A percentile compares a stretch with the other conserved stretches of the same genome.
phyloP scores from a whole-genome alignment of 2,888 invertebrate species.

The Arenicola marina region DNA sequence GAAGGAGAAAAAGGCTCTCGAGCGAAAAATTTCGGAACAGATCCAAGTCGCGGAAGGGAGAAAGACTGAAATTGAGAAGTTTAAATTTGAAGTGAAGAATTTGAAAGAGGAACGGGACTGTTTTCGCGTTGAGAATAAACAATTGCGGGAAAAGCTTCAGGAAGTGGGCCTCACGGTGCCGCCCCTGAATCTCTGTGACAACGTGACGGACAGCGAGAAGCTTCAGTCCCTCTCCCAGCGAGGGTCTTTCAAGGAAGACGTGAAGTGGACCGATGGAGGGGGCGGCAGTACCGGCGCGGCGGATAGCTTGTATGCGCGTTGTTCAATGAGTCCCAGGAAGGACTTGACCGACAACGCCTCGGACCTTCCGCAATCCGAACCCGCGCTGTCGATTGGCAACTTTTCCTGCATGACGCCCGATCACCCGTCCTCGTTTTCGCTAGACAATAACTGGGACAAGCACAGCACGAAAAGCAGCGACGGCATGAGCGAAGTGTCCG shows the following conservation, averaged over 20 bases:
- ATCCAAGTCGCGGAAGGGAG: conserved; percentile 51
- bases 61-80: conserved; percentile 11
- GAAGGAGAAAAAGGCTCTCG: conserved; percentile 59
- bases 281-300: not conserved
- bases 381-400: conserved; percentile 45
- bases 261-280: not conserved
- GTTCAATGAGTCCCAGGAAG: no score
- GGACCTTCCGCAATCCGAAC: conserved; percentile 41
- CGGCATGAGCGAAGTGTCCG: conserved; percentile 77
- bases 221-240: conserved; percentile 52
- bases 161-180: conserved; percentile 13
- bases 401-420: conserved; percentile 45
- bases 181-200: conserved; percentile 14
- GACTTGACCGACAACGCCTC: not conserved
- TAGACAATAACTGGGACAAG: conserved; percentile 75
- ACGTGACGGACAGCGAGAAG: conserved; percentile 62
- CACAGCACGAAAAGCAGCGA: conserved; percentile 77
- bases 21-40: conserved; percentile 61
- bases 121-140: not conserved
- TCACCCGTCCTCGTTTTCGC: conserved; percentile 43
- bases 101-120: not conserved
- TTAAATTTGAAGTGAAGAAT: conserved; percentile 14
- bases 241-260: not conserved
- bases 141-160: conserved; percentile 6
- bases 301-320: no score